A percentile compares a stretch with the other conserved stretches of the same genome.
phyloP scores from a whole-genome alignment of 2,797 vertebrate genomes.

The Spinus pinus region DNA sequence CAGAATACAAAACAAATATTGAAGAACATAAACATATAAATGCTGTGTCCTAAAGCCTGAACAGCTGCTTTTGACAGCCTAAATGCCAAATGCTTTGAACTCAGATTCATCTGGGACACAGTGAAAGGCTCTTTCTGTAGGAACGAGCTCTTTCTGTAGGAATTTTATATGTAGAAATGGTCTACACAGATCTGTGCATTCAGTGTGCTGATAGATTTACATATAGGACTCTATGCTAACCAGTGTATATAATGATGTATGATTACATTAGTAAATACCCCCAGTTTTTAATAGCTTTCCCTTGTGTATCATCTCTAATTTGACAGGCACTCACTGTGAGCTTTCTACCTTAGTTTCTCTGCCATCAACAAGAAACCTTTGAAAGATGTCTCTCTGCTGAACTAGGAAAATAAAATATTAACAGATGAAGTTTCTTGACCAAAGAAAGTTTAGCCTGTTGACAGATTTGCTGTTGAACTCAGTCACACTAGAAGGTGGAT shows the following conservation, averaged over 20 bases:
- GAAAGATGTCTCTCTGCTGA: background rate
- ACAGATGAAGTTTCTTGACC: slow-evolving; percentile 11
- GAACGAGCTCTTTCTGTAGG: background rate
- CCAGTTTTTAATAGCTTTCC: background rate
- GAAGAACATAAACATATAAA: background rate
- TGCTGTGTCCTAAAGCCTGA: background rate
- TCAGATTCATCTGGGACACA: background rate
- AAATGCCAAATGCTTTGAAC: background rate
- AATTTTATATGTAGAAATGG: background rate
- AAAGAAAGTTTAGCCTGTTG: slow-evolving; percentile 22
- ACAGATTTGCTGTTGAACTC: slow-evolving; percentile 3
- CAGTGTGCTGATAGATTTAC: background rate
- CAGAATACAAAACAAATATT: background rate
- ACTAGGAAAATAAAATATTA: slow-evolving; percentile 28
- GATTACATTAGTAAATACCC: background rate
- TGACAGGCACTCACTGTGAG: background rate
- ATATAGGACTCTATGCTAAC: background rate
- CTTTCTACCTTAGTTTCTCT: background rate
- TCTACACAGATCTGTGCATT: background rate
- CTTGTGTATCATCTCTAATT: background rate
- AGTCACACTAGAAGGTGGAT: slow-evolving; percentile 16
- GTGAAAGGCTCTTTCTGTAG: background rate
- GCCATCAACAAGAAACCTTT: background rate
- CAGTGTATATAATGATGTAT: background rate
- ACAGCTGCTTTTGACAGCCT: background rate